Evolutionary conservation across 37 sponge, comb jelly and placozoan species (phyloP).

Genomic region (Spongilla lacustris): DNA sequence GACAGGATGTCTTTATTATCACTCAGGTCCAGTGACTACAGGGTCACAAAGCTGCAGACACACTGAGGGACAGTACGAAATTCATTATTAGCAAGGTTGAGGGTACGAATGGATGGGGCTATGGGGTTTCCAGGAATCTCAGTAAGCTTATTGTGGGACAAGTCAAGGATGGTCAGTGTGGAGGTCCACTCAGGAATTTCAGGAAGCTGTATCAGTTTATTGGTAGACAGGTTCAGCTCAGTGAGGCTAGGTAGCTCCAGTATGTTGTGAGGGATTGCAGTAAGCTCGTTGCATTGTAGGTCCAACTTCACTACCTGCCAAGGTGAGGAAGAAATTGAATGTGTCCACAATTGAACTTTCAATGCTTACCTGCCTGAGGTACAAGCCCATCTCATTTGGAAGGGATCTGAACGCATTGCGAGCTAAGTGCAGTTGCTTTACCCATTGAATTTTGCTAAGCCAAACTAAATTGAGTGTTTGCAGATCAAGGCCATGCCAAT

Average conservation of each 20-base stretch:
- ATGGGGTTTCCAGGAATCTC: conserved; percentile 59
- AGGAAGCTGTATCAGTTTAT: conserved; percentile 72
- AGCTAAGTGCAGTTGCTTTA: no score
- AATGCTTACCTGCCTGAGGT: no score
- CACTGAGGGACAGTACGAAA: conserved; percentile 72
- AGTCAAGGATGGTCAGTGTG: conserved; percentile 71
- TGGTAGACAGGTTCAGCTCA: conserved; percentile 82
- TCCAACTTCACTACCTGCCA: no score
- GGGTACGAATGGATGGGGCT: conserved; percentile 64
- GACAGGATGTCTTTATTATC: conserved; percentile 72
- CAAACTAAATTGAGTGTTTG: no score
- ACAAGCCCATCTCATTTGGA: no score
- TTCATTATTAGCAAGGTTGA: conserved; percentile 77
- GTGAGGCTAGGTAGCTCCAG: conserved; percentile 78
- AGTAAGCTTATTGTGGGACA: conserved; percentile 78
- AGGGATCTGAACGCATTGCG: no score
- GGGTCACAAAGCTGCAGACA: conserved; percentile 77
- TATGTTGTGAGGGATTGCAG: conserved; percentile 66
- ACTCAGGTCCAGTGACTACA: conserved; percentile 63
- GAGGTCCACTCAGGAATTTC: conserved; percentile 75
- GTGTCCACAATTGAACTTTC: no score
- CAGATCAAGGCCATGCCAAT: no score
- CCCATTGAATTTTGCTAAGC: no score
- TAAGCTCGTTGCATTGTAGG: conserved; percentile 83
- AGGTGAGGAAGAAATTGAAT: no score